These are phyloP conservation scores for Pavo muticus DNA, from an alignment of 2,113 vertebrate genomes.

Conservation along the genomic window DNA sequence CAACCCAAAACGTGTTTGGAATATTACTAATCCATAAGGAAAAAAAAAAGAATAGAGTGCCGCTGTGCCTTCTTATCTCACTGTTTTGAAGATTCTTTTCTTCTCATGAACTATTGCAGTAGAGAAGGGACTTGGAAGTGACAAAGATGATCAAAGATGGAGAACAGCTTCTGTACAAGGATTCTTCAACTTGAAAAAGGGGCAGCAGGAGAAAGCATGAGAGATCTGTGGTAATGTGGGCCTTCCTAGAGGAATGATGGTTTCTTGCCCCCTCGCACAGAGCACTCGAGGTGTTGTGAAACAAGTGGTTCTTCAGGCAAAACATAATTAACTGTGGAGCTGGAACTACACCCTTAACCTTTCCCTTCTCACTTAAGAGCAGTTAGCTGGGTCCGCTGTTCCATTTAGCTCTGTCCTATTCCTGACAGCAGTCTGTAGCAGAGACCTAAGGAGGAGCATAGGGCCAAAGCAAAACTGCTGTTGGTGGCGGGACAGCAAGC, in stretches of 20 bases:
- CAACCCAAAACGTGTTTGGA: not conserved
- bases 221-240: not conserved
- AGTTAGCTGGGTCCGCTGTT: not conserved
- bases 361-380: not conserved
- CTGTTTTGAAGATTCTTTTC: not conserved
- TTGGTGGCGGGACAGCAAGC: not conserved
- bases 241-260: not conserved
- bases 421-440: not conserved
- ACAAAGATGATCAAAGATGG: not conserved
- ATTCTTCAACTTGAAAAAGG: not conserved
- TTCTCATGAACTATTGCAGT: not conserved
- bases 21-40: not conserved
- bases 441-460: not conserved
- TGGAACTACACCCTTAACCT: not conserved
- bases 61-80: not conserved
- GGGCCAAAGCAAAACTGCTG: rapidly evolving
- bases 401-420: rapidly evolving
- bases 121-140: not conserved
- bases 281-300: not conserved
- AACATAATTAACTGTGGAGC: not conserved
- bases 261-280: not conserved
- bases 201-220: not conserved
- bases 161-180: not conserved
- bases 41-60: not conserved
- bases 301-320: not conserved